A percentile compares a stretch with the other conserved stretches of the same genome.
These are phyloP conservation scores for Silurus asotus DNA, from an alignment of 2,113 vertebrate species.

Conservation along the genomic window DNA sequence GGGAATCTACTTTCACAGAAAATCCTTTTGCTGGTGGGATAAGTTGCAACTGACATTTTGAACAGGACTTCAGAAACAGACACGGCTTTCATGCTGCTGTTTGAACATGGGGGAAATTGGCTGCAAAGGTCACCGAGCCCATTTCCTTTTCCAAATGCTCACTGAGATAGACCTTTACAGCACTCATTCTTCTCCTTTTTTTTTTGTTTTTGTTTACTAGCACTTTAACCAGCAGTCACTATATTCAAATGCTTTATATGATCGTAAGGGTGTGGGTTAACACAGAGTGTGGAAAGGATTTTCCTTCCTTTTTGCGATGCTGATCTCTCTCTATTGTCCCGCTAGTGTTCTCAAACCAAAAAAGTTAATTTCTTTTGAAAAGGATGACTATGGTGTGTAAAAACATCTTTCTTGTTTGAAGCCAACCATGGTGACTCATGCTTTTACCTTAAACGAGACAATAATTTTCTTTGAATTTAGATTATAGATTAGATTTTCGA, in stretches of 20 bases:
- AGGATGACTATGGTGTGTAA: slow-evolving; percentile 30
- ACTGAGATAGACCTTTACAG: slow-evolving; percentile 68
- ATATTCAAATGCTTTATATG: slow-evolving; percentile 62
- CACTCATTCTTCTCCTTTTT: slow-evolving; percentile 53
- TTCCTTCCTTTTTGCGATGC: slow-evolving; percentile 13
- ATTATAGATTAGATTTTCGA: background rate
- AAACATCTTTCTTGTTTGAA: background rate
- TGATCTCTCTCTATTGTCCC: slow-evolving; percentile 30
- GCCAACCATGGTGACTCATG: slow-evolving; percentile 19
- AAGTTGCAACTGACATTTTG: slow-evolving; percentile 82
- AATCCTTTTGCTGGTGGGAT: slow-evolving; percentile 73
- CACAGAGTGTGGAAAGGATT: slow-evolving; percentile 13
- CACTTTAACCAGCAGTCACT: slow-evolving; percentile 64
- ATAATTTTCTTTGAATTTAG: no score
- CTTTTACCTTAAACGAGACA: slow-evolving; percentile 1
- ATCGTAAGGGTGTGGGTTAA: slow-evolving; percentile 27
- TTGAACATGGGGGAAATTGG: slow-evolving; percentile 79
- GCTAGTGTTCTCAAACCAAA: slow-evolving; percentile 17
- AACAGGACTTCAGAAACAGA: slow-evolving; percentile 77
- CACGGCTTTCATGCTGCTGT: slow-evolving; percentile 79
- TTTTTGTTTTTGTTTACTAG: slow-evolving; percentile 61
- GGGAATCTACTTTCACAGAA: slow-evolving; percentile 73
- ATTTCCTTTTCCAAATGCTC: slow-evolving; percentile 74
- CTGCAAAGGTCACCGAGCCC: slow-evolving; percentile 79
- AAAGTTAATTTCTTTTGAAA: slow-evolving; percentile 23